These are phyloP conservation scores for Rhadinocentrus ornatus DNA, from an alignment of 2,797 vertebrate species.

Conservation along the genomic window DNA sequence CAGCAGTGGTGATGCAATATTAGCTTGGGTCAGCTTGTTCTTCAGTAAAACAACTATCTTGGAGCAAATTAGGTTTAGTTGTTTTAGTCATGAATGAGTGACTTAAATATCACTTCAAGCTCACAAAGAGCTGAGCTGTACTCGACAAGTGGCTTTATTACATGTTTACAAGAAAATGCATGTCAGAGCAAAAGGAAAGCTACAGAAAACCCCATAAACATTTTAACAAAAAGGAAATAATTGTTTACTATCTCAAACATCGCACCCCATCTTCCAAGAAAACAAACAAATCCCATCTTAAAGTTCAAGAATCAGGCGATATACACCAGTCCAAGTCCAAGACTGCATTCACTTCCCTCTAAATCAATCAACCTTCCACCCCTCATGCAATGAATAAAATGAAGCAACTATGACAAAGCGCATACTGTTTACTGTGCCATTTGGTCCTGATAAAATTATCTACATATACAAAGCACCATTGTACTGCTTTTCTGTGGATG, in stretches of 20 bases:
- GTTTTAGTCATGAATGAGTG: slow-evolving; percentile 20
- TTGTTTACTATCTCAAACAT: not conserved
- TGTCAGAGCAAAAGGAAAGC: not conserved
- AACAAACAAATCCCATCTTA: not conserved
- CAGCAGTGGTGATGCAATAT: slow-evolving; percentile 8
- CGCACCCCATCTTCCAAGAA: slow-evolving; percentile 2
- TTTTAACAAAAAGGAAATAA: too few species aligned
- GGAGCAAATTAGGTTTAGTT: slow-evolving; percentile 2
- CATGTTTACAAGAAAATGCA: slow-evolving; percentile 9
- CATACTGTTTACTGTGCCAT: not conserved
- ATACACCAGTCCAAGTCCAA: not conserved
- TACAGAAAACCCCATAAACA: too few species aligned
- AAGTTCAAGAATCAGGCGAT: slow-evolving; percentile 17
- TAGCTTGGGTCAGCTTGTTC: not conserved
- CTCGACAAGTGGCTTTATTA: not conserved
- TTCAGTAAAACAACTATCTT: slow-evolving; percentile 2
- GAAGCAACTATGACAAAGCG: slow-evolving; percentile 9
- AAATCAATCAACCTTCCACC: slow-evolving; percentile 6
- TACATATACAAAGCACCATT: slow-evolving; percentile 31
- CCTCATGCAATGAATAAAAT: slow-evolving; percentile 18
- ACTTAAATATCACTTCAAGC: not conserved
- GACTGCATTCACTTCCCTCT: slow-evolving; percentile 11
- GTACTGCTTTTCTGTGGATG: slow-evolving; percentile 22
- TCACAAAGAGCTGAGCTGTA: slow-evolving; percentile 14
- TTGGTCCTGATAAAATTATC: slow-evolving; percentile 19